These are phyloP conservation scores for Drosophila micromelanica DNA, from an alignment of 1,140 invertebrate species.

Conservation along the genomic window DNA sequence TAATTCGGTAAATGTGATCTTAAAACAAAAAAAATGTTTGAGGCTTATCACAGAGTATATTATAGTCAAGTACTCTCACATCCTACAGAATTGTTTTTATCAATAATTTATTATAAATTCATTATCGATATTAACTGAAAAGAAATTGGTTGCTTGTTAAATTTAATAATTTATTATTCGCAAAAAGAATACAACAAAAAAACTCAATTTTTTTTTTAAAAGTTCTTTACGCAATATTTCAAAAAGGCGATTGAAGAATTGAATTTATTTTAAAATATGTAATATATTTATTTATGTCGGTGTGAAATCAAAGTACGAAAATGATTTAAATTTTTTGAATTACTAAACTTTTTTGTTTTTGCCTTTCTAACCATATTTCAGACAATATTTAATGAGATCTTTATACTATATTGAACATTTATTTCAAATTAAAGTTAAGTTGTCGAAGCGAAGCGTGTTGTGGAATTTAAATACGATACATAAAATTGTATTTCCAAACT, in stretches of 20 bases:
- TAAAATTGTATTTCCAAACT: not conserved
- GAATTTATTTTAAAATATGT: not conserved
- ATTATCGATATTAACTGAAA: slow-evolving; percentile 8
- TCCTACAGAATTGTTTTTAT: not conserved
- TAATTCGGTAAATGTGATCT: no score
- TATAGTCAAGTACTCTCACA: not conserved
- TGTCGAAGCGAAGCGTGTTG: no score
- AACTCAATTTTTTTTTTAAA: not conserved
- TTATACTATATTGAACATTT: no score
- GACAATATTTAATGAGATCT: no score
- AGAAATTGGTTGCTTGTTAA: slow-evolving; percentile 11
- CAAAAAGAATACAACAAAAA: not conserved
- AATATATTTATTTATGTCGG: no score
- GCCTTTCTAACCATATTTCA: no score
- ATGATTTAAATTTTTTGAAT: no score
- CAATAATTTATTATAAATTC: slow-evolving; percentile 13
- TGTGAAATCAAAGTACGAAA: no score
- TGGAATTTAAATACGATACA: no score
- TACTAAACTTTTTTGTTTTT: no score
- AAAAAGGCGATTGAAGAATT: not conserved
- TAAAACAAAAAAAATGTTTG: no score
- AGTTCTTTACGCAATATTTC: not conserved
- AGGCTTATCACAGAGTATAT: slow-evolving; percentile 6
- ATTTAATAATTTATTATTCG: slow-evolving; percentile 11
- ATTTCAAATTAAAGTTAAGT: no score